Conservation (phyloP, 2,888 invertebrate species). For the Diarsia rubi region DNA sequence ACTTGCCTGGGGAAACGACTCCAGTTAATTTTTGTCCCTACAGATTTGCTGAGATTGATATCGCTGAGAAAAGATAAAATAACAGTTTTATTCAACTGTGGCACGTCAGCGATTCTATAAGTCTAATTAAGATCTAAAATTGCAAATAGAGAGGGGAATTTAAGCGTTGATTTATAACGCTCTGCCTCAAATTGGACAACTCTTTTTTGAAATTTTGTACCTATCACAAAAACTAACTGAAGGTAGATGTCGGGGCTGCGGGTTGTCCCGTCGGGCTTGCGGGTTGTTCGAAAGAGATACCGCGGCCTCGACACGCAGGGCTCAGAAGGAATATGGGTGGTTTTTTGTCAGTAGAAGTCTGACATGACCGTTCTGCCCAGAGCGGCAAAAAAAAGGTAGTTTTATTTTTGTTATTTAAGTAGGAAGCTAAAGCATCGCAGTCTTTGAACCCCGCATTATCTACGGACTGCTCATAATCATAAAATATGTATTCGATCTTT, state of each 20-base stretch:
- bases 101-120: conserved; percentile 39
- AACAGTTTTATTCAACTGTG: conserved; percentile 38
- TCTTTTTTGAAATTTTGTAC: conserved; percentile 17
- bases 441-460: background rate
- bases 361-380: too few relatives aligned
- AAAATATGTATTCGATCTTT: conserved; percentile 15
- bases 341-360: too few relatives aligned
- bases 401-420: conserved; percentile 10
- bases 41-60: conserved; percentile 49
- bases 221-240: conserved; percentile 1
- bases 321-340: too few relatives aligned
- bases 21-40: conserved; percentile 59
- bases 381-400: too few relatives aligned
- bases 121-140: conserved; percentile 43
- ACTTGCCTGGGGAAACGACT: conserved; percentile 54
- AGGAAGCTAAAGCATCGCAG: background rate
- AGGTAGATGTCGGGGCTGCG: too few relatives aligned
- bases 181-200: conserved; percentile 30
- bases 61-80: conserved; percentile 35
- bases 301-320: too few relatives aligned
- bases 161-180: conserved; percentile 34
- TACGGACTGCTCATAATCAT: background rate
- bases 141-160: conserved; percentile 31
- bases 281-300: too few relatives aligned
- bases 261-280: too few relatives aligned